Base-by-base conservation (phyloP, 2,797 vertebrate species). In the Sorex maritimensis region DNA sequence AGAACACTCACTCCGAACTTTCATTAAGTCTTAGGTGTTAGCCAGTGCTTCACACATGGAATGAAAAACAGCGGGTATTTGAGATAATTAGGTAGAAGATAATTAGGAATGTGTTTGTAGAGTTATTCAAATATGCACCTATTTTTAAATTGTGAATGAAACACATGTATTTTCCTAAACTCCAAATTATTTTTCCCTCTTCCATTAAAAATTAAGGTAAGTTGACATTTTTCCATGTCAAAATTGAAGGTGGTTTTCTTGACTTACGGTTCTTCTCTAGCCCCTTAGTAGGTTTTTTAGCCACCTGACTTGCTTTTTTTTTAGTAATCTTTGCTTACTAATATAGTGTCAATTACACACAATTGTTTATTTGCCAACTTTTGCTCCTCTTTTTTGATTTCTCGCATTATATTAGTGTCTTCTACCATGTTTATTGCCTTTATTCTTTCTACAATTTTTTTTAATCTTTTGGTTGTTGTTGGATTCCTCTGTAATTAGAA, bases 81-180 rank as follows among this genome's bases (percentile, higher is more conserved):
- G 30, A 72, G 8, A 38, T 80, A 24, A 58, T 69, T 23, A n/a
- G 52, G 10, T 55, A 24, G 17, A 85, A 34, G 41, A 49, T 58
- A 38, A 71, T 74, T 71, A 75, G 41, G 4, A 92, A 86, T 74
- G 11, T 88, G 30, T 75, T 65, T 86, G 5, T 82, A 4, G 78
- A 49, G 6, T 21, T 93, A 1, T 8, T 21, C 5, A 21, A 46
- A 49, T 0, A 41, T 84, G 52, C 4, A 38, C 23, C 65, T 30
- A 67, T 28, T 28, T 28, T 67, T 7, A 67, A 26, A 26, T 26
- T 65, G 63, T 65, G 63, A 28, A 65, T 28, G 26, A 65, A 65
- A 65, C 24, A 26, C 55, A 58, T 55, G 58, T 19, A 19, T 61
- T 61, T 67, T 67, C 10, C 26, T 26, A 67, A 67, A 67, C 9